Percentiles rank a stretch among this genome's conserved stretches.
These are phyloP conservation scores for Myodes glareolus DNA, from an alignment of 2,113 vertebrate species.

Conservation along the genomic window DNA sequence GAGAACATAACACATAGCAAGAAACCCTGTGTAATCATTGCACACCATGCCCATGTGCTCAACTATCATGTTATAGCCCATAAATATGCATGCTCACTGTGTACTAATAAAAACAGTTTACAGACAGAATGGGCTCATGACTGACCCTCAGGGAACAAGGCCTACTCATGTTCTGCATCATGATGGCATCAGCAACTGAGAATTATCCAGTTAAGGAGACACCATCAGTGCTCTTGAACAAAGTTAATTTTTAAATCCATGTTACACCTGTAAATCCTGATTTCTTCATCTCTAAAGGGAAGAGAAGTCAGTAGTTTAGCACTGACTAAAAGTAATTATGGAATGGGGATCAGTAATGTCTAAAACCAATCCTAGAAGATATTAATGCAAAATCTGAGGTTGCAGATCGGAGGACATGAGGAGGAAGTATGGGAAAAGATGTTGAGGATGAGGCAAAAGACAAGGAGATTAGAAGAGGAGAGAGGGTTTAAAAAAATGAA, in stretches of 20 bases:
- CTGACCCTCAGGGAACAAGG: neutral
- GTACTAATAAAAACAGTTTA: neutral
- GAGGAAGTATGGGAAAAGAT: neutral
- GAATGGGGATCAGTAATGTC: neutral
- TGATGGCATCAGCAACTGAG: neutral
- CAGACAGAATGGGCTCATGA: neutral
- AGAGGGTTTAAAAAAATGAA: neutral
- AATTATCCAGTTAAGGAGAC: too few relatives aligned
- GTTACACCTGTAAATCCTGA: neutral
- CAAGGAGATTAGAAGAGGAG: neutral
- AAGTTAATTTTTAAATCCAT: neutral
- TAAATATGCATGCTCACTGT: neutral
- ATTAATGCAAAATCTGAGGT: neutral
- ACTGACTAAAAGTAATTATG: too few relatives aligned
- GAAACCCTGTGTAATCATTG: neutral
- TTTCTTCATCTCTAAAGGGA: neutral
- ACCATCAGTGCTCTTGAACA: neutral
- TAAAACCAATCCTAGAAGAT: neutral
- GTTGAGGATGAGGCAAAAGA: neutral
- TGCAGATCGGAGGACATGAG: neutral
- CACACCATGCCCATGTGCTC: neutral
- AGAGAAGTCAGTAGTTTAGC: neutral
- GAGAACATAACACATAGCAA: neutral
- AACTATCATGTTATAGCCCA: neutral
- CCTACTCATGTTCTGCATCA: neutral